Evolutionary conservation across 2,888 invertebrate species (phyloP), one percentile per base, ranked within the genome.

Genomic region (Yponomeuta malinellus): DNA sequence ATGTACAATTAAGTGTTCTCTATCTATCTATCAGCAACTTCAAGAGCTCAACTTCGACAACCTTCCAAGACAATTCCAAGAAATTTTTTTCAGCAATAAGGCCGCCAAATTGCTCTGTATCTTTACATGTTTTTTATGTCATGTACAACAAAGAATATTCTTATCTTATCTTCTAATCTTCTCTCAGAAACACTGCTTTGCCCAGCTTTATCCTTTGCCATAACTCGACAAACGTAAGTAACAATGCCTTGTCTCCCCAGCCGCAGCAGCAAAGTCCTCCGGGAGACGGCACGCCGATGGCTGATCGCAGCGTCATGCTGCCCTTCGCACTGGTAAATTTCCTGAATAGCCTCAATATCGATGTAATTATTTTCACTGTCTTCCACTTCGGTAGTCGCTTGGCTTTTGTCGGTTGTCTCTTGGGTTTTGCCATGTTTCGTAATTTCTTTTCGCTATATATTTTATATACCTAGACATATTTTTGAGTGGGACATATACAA

Each of bases 261-360:
- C 89, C 90, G 1, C 90, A 89, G 75, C 90, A 88, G 76, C 88
- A 90, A 80, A 90, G 90, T 70, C 90, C 90, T 71, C 86, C 89
- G 63, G 89, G 88, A 71, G 92, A 90, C 70, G 82, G 81, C 63
- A 59, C 52, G 3, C 88, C 88, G 72, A 80, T 88, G 71, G 86
- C 85, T 71, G 91, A 91, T 76, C 82, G 91, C 74, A 88, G 82
- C 83, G 76, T 86, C 29, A 90, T 92, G 90, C 83, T 92, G 83
- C 92, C 92, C 77, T 92, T 90, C 85, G 92, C 91, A 80, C 84
- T 92, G 92, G 92, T 92, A 92, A 92, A 90, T 92, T 81, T 86
- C 89, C 89, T 90, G 86, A 91, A 90, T 91, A 90, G 78, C 89
- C 89, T 91, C 76, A 89, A 90, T 89, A 89, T 90, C 77, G 90